Base-by-base conservation (phyloP, 1,140 invertebrate species). In the Onthophagus taurus region DNA sequence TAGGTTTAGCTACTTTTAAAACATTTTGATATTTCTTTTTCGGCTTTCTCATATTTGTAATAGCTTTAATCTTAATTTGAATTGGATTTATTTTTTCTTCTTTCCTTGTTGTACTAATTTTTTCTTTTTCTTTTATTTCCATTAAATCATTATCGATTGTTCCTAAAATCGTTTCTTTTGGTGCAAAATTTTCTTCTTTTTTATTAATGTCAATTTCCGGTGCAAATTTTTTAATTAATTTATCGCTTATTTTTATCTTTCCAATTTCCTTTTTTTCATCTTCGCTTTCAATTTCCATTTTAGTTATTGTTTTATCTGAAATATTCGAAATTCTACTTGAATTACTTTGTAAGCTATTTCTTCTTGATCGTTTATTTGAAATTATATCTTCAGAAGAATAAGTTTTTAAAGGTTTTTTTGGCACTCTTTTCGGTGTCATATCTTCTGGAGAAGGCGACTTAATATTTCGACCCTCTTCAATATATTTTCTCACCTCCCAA, bases 291-390 rank as follows among this genome's bases (percentile, higher is more conserved):
- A 51, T 46, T 18, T 52, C 45, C 23, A 43, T 34, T 23, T 49
- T 54, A 9, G 51, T 60, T n/a, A n/a, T n/a, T n/a, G n/a, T n/a
- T 49, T 53, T 60, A 35, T 58, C 54, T n/a, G 54, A 56, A 18
- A 51, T 37, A 31, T 35, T 45, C 13, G 49, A 50, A n/a, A 47
- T 12, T 20, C 47, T 29, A 33, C 45, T 51, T 7, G 48, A 52
- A 42, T 55, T 51, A 39, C 51, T 55, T 48, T 51, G 55, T 2
- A 47, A 38, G 36, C 50, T 54, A 29, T 56, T 54, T 41, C 52
- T 42, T 9, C 57, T 34, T 20, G 41, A n/a, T 26, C 23, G 23
- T n/a, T 26, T 26, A 26, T 26, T n/a, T 26, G 23, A 26, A 26
- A 26, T 7, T 26, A n/a, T n/a, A n/a, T n/a, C n/a, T n/a, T n/a